These are phyloP conservation scores for Baronia brevicornis DNA, from an alignment of 2,888 invertebrate species.

Conservation along the genomic window DNA sequence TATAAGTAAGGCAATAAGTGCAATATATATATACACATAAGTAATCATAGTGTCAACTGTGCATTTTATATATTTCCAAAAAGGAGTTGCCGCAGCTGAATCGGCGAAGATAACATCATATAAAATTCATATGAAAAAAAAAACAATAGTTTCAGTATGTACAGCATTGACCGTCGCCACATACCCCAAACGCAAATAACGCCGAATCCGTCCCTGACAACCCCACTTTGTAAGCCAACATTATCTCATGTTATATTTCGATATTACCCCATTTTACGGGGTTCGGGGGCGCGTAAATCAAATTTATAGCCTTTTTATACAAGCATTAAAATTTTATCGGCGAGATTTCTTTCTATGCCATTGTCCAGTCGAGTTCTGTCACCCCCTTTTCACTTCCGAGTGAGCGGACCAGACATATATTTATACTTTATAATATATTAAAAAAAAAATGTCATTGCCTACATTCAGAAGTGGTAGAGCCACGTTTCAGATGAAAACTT, in stretches of 20 bases:
- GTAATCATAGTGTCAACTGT: no score
- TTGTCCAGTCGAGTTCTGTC: slow-evolving; percentile 57
- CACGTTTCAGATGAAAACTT: no score
- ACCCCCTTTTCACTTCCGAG: slow-evolving; percentile 42
- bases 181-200: slow-evolving; percentile 20
- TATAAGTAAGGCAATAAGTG: no score
- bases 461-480: no score
- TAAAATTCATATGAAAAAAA: no score
- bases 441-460: no score
- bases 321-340: slow-evolving; percentile 73
- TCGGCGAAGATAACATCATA: no score
- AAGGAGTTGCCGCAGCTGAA: no score
- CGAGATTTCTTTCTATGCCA: slow-evolving; percentile 62
- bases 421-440: no score
- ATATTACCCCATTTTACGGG: slow-evolving; percentile 69
- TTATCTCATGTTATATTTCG: slow-evolving; percentile 72
- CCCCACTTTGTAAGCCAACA: slow-evolving; percentile 62
- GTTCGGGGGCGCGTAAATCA: slow-evolving; percentile 66
- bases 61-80: no score
- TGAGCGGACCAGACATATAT: slow-evolving; percentile 23
- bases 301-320: slow-evolving; percentile 74
- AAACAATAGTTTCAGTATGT: no score
- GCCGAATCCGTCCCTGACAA: slow-evolving; percentile 37
- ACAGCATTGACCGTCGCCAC: slow-evolving; percentile 10
- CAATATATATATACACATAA: no score